These are phyloP conservation scores for Pteropus alecto DNA, from an alignment of 2,113 vertebrate species.

Conservation along the genomic window DNA sequence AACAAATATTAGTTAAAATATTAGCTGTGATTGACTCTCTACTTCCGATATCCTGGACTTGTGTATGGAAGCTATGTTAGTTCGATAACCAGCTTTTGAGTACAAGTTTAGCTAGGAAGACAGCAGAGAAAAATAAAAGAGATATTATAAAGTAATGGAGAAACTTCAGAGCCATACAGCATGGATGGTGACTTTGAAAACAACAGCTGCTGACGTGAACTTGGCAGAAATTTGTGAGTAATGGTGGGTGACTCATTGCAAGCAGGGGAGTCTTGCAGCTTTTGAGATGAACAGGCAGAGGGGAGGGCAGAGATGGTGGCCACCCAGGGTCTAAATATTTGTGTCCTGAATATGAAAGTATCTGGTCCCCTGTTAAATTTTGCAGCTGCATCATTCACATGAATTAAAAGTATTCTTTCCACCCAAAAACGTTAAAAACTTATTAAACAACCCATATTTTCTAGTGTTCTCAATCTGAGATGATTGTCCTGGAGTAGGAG, in stretches of 20 bases:
- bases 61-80: neutral
- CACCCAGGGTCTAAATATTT: neutral
- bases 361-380: neutral
- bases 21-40: neutral
- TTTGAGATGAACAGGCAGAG: slow-evolving; percentile 53
- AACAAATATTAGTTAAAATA: neutral
- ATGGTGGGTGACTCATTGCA: slow-evolving; percentile 59
- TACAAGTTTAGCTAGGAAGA: neutral
- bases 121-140: neutral
- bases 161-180: slow-evolving; percentile 21
- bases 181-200: slow-evolving; percentile 63
- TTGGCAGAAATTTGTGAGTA: slow-evolving; percentile 61
- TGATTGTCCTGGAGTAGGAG: slow-evolving; percentile 42
- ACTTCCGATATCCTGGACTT: neutral
- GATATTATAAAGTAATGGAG: neutral
- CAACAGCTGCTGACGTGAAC: slow-evolving; percentile 52
- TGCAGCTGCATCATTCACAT: neutral
- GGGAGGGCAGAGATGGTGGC: slow-evolving; percentile 6
- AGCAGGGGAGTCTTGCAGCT: slow-evolving; percentile 41
- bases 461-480: slow-evolving; percentile 19
- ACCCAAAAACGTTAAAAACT: neutral
- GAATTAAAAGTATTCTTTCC: neutral
- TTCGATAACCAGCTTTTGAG: neutral
- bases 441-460: neutral
- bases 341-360: neutral